Evolutionary conservation across 2,113 vertebrate genomes (phyloP).

Genomic region (Nycticryphes semicollaris): DNA sequence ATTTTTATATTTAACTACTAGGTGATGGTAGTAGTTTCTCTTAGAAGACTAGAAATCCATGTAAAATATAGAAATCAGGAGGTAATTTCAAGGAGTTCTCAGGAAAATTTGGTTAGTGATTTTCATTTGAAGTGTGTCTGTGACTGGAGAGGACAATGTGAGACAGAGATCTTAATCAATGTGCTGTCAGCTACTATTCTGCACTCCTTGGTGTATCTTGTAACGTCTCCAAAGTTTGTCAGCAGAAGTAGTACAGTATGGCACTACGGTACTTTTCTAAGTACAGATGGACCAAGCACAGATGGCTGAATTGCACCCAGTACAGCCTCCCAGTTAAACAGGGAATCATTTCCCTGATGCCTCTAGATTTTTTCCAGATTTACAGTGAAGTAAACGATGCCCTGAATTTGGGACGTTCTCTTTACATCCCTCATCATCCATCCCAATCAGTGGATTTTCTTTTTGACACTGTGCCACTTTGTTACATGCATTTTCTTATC

Average conservation of each 20-base stretch:
- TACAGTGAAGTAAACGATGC: neutral
- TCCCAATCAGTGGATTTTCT: neutral
- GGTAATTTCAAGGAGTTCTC: neutral
- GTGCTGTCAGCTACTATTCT: neutral
- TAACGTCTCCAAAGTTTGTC: neutral
- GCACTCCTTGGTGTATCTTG: neutral
- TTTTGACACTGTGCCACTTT: neutral
- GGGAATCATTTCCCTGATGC: neutral
- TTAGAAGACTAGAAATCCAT: neutral
- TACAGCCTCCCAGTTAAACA: neutral
- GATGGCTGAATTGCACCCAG: neutral
- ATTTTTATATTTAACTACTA: neutral
- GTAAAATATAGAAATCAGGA: neutral
- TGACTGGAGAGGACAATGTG: neutral
- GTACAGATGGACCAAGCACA: constrained; percentile 12
- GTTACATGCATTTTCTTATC: neutral
- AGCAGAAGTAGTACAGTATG: neutral
- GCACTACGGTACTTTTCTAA: neutral
- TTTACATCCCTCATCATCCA: neutral
- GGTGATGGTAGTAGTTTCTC: neutral
- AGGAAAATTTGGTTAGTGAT: neutral
- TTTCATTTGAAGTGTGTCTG: neutral
- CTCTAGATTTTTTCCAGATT: neutral
- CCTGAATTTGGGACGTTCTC: neutral
- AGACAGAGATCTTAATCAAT: neutral